Base-by-base conservation (phyloP, 2,888 invertebrate species). In the Chymomyza caudatula region DNA sequence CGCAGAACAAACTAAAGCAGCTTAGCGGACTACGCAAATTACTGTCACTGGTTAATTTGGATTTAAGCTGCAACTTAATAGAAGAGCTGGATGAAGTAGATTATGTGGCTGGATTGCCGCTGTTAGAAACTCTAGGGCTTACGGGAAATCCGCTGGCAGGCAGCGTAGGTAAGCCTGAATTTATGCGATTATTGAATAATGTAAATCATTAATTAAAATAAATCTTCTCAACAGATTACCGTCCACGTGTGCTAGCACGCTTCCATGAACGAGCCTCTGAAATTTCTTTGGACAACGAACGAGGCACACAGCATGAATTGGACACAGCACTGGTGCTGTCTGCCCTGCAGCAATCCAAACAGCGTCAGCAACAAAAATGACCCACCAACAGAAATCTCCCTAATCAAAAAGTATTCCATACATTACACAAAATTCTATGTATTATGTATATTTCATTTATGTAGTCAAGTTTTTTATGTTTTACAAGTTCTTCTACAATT, bases 261-360 rank as follows among this genome's bases (percentile, higher is more conserved):
- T 98, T 98, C 87, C 95, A 95, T 56, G 93, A 94, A 53, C 92
- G 97, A 71, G 96, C 96, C 78, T 91, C 93, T 13, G 96, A 97
- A 88, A 94, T 98, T 43, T 94, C 94, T 85, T 90, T 98, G 67
- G 98, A 99, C 87, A 96, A 96, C 87, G 95, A 96, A 86, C 95
- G 93, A 74, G 95, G 97, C 0, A 94, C 96, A 11, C 95, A 95
- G 85, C 94, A 95, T 76, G 98, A 98, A 89, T 89, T 98, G 77
- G 98, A 98, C 86, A 98, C 96, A 2, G 97, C 98, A 0, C 94
- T 96, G 44, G 95, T 98, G 43, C 91, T 98, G 69, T 95, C 97
- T 89, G 98, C 98, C 0, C 92, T 98, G 69, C 93, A 95, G 44
- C 82, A 86, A 67, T 88, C 90, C 0, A 88, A 88, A 64, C 79